Conservation (phyloP, 2,113 vertebrate genomes). For the Centropus bengalensis region DNA sequence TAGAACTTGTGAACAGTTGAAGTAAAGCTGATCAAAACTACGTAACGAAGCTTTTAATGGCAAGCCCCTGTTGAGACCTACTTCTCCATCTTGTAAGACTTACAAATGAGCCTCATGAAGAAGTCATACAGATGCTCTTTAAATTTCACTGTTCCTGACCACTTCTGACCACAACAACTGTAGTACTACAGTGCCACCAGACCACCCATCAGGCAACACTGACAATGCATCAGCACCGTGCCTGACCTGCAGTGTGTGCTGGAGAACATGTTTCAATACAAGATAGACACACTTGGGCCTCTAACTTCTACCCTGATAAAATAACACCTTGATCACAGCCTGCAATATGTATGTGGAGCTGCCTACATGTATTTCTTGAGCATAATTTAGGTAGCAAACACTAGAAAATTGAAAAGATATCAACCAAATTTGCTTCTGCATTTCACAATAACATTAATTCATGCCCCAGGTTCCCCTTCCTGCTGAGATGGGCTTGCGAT, state of each 20-base stretch:
- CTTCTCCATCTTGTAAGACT: not conserved
- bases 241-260: not conserved
- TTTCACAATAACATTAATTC: not conserved
- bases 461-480: not conserved
- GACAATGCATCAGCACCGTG: not conserved
- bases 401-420: not conserved
- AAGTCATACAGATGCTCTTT: not conserved
- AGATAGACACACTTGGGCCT: not conserved
- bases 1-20: not conserved
- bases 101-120: not conserved
- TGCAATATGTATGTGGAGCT: not conserved
- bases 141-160: not conserved
- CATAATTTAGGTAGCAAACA: not conserved
- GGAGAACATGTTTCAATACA: accelerated
- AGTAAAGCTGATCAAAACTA: not conserved
- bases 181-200: not conserved
- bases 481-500: not conserved
- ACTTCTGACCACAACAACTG: not conserved
- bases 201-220: not conserved
- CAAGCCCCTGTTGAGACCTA: not conserved
- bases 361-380: not conserved
- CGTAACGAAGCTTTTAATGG: not conserved
- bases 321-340: not conserved
- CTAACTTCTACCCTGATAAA: not conserved
- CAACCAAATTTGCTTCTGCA: not conserved